phyloP scores from a whole-genome alignment of 2,888 invertebrate genomes.

The Callinectes sapidus region DNA sequence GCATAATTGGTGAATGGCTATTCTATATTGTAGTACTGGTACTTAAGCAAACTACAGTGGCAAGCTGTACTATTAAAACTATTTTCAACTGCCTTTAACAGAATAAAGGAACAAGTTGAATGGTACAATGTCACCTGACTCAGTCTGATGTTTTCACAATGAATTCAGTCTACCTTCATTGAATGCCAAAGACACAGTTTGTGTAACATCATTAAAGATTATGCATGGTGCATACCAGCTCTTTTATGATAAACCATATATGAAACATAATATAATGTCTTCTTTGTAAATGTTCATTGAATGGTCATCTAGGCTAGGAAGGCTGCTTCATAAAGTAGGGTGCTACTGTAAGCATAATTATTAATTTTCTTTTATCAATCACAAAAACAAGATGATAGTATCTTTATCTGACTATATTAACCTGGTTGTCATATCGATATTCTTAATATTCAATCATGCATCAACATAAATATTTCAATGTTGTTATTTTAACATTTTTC shows the following conservation, averaged over 20 bases:
- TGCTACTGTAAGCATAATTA: no score
- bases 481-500: neutral
- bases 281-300: neutral
- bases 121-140: neutral
- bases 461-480: neutral
- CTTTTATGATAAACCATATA: neutral
- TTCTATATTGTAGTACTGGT: neutral
- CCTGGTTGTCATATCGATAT: neutral
- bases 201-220: neutral
- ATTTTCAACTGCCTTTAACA: neutral
- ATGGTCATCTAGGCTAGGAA: neutral
- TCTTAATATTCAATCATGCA: neutral
- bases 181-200: neutral
- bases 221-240: neutral
- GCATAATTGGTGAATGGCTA: neutral
- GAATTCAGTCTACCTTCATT: neutral
- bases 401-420: neutral
- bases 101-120: no score
- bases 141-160: neutral
- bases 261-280: neutral
- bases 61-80: neutral
- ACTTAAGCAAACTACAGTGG: neutral
- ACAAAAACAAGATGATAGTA: neutral
- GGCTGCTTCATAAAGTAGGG: no score
- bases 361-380: no score